Conservation (phyloP, 1,140 invertebrate genomes). For the Calliopsis andreniformis region DNA sequence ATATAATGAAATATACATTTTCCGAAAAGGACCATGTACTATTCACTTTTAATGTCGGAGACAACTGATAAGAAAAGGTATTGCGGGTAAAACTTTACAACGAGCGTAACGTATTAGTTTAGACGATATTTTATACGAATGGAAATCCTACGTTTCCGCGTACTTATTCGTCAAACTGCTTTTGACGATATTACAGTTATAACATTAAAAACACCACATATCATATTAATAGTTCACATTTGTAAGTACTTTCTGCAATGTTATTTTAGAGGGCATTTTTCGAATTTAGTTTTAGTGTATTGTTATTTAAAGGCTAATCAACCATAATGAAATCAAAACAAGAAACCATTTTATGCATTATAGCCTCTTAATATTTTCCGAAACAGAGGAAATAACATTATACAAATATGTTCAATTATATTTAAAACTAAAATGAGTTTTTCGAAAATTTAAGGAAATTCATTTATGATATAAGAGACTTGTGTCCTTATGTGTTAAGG, state of each 20-base stretch:
- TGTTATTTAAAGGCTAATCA: too few species aligned
- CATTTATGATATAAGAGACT: too few species aligned
- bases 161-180: conserved; percentile 1
- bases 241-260: neutral
- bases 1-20: conserved; percentile 36
- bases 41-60: conserved; percentile 31
- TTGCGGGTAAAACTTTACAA: conserved; percentile 20
- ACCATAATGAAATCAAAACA: too few species aligned
- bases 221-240: neutral
- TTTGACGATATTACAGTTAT: conserved; percentile 21
- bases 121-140: conserved; percentile 22
- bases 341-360: too few species aligned
- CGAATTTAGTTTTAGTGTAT: too few species aligned
- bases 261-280: too few species aligned
- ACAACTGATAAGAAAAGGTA: conserved; percentile 44
- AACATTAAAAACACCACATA: neutral
- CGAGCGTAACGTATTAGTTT: conserved; percentile 30
- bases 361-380: too few species aligned
- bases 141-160: neutral
- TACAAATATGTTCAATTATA: too few species aligned
- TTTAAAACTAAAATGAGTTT: too few species aligned
- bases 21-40: conserved; percentile 14
- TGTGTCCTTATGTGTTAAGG: too few species aligned
- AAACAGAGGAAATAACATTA: too few species aligned
- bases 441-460: too few species aligned